A percentile compares a stretch with the other conserved stretches of the same genome.
Evolutionary conservation across 2,888 invertebrate species (phyloP).

Genomic region (Drosophila tripunctata): DNA sequence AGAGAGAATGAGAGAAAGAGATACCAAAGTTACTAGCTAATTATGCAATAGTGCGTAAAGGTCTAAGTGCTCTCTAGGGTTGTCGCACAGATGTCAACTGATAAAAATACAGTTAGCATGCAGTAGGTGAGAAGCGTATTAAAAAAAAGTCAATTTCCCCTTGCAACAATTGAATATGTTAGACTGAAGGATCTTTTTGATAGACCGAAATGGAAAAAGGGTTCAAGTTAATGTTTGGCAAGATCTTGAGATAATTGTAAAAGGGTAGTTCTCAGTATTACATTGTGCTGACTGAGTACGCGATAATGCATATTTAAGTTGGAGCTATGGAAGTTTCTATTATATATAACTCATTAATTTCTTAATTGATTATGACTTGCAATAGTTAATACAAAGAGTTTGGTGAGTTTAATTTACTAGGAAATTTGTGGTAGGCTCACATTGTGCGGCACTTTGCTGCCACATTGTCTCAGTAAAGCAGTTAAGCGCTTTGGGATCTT

Average conservation of each 20-base stretch:
- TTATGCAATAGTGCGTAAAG: constrained; percentile 68
- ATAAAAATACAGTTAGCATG: constrained; percentile 16
- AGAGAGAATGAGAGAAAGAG: neutral
- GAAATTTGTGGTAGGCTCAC: neutral
- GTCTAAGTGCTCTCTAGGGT: constrained; percentile 44
- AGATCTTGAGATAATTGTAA: constrained; percentile 27
- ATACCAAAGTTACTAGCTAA: constrained; percentile 57
- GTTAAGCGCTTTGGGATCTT: too few relatives aligned
- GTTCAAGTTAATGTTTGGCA: neutral
- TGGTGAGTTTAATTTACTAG: neutral
- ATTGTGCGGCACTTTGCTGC: too few relatives aligned
- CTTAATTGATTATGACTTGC: neutral
- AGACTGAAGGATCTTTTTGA: constrained; percentile 5
- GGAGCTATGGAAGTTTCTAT: neutral
- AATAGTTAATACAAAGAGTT: too few relatives aligned
- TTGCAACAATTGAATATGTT: constrained; percentile 26
- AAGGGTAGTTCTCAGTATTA: constrained; percentile 3
- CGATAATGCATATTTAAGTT: neutral
- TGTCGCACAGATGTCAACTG: constrained; percentile 11
- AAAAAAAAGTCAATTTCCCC: constrained; percentile 42
- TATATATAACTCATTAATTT: neutral
- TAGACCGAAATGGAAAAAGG: neutral
- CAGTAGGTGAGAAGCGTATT: constrained; percentile 30
- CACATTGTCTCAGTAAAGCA: too few relatives aligned
- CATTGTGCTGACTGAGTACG: neutral